Conservation (phyloP, 2,113 vertebrate genomes). For the Epinephelus lanceolatus region DNA sequence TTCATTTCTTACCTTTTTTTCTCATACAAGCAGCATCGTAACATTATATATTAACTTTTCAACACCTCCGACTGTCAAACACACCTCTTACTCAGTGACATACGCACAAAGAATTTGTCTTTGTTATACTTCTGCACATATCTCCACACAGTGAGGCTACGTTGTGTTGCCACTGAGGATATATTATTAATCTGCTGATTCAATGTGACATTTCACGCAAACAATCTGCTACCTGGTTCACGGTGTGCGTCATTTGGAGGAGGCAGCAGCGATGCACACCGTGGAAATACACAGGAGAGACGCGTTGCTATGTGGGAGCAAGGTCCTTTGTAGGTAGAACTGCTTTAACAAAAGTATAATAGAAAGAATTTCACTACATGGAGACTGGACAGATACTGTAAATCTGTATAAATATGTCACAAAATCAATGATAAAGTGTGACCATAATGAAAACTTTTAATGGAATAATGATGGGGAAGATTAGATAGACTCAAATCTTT, state of each 20-base stretch:
- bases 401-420: slow-evolving; percentile 2
- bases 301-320: not conserved
- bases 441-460: not conserved
- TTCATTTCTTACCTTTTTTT: not conserved
- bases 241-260: slow-evolving; percentile 15
- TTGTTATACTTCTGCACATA: slow-evolving; percentile 17
- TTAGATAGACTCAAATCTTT: slow-evolving; percentile 7
- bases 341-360: not conserved
- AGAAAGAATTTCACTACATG: not conserved
- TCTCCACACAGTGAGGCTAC: not conserved
- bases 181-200: slow-evolving; percentile 35
- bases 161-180: slow-evolving; percentile 24
- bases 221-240: slow-evolving; percentile 52
- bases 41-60: not conserved
- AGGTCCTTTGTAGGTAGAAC: not conserved
- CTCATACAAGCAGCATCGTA: not conserved
- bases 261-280: slow-evolving; percentile 10
- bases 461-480: not conserved
- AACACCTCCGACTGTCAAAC: not conserved
- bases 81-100: slow-evolving; percentile 5
- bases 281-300: slow-evolving; percentile 12
- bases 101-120: slow-evolving; percentile 19
- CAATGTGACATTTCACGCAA: slow-evolving; percentile 77
- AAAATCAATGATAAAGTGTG: not conserved
- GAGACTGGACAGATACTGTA: not conserved